Conservation (phyloP, 2,113 vertebrate genomes). For the Morphnarchus princeps region DNA sequence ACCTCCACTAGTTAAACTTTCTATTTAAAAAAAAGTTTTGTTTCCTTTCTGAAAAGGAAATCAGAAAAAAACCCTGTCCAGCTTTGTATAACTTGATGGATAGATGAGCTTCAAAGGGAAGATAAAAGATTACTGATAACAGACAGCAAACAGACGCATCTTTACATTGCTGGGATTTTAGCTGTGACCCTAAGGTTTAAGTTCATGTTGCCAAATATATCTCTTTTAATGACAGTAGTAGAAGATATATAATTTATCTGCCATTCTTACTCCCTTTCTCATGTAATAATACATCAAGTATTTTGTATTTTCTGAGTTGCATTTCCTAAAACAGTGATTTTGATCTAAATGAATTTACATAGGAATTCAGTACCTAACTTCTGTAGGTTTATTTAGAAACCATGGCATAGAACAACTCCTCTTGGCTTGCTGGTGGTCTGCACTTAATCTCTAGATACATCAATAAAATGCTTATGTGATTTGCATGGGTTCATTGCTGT, state of each 20-base stretch:
- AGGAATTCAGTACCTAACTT: background rate
- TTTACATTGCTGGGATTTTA: background rate
- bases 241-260: background rate
- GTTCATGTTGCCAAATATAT: background rate
- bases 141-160: background rate
- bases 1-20: background rate
- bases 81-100: background rate
- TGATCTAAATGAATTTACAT: background rate
- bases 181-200: background rate
- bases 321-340: background rate
- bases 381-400: background rate
- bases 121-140: background rate
- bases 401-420: background rate
- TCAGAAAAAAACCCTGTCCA: background rate
- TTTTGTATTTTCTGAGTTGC: background rate
- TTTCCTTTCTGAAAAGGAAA: background rate
- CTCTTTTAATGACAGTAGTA: background rate
- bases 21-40: accelerated
- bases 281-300: background rate
- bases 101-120: conserved; percentile 8
- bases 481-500: background rate
- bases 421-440: background rate
- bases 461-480: background rate
- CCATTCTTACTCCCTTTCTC: background rate
- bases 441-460: background rate